Percentiles rank a stretch among this genome's conserved stretches.
phyloP scores from a whole-genome alignment of 2,113 vertebrate genomes.

The Elephas maximus region DNA sequence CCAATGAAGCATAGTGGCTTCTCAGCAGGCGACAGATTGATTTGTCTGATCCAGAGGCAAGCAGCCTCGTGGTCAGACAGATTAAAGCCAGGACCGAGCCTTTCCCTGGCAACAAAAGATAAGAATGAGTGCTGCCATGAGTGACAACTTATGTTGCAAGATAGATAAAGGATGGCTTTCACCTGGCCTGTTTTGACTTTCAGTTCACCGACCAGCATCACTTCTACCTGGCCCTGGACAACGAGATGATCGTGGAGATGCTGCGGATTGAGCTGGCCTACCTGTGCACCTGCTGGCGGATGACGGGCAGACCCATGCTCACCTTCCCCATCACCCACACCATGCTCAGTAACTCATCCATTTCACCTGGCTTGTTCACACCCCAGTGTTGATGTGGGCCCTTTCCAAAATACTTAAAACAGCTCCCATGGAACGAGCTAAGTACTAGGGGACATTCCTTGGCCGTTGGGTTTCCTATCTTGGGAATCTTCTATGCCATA shows the following conservation, averaged over 20 bases:
- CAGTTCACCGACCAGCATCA: slow-evolving; percentile 99
- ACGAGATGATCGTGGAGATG: slow-evolving; percentile 99
- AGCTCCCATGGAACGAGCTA: not conserved
- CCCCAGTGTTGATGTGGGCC: not conserved
- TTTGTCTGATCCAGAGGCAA: not conserved
- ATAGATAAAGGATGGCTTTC: not conserved
- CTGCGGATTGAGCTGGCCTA: slow-evolving; percentile 96
- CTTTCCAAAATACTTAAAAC: not conserved
- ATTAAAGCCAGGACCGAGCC: not conserved
- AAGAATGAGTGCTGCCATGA: not conserved
- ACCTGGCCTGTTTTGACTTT: slow-evolving; percentile 63
- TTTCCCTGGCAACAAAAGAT: not conserved
- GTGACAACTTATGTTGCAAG: not conserved
- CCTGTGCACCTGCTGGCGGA: slow-evolving; percentile 97
- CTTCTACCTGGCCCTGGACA: slow-evolving; percentile 99
- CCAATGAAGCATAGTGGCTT: not conserved
- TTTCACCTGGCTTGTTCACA: slow-evolving; percentile 7
- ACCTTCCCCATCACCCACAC: slow-evolving; percentile 96
- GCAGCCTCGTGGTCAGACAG: not conserved
- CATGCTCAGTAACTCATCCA: slow-evolving; percentile 93
- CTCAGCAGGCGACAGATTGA: not conserved
- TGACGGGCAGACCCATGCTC: slow-evolving; percentile 97
- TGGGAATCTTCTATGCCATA: slow-evolving; percentile 17
- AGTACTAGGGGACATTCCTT: slow-evolving; percentile 17
- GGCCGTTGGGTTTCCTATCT: slow-evolving; percentile 26